Evolutionary conservation across 2,888 invertebrate genomes (phyloP).

Genomic region (Nomada lathburiana): DNA sequence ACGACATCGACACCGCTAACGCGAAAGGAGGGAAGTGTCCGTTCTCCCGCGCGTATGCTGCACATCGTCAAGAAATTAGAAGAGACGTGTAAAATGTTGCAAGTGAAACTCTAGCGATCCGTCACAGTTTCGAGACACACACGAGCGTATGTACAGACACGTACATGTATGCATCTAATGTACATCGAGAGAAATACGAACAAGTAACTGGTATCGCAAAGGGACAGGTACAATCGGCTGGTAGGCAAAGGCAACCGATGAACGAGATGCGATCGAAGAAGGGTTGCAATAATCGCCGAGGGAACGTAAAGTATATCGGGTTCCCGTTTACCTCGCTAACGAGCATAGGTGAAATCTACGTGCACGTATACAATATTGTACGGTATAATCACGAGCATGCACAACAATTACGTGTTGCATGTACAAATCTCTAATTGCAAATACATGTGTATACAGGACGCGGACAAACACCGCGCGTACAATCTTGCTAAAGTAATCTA

Average conservation of each 20-base stretch:
- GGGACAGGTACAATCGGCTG: slow-evolving; percentile 27
- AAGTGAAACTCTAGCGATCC: slow-evolving; percentile 4
- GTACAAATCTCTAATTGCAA: background rate
- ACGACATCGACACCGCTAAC: background rate
- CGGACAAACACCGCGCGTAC: slow-evolving; percentile 19
- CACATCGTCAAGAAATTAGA: too few relatives aligned
- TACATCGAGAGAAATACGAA: background rate
- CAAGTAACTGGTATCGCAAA: background rate
- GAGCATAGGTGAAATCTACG: slow-evolving; percentile 19
- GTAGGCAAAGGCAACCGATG: too few relatives aligned
- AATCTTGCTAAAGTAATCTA: background rate
- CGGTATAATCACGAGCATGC: slow-evolving; percentile 53
- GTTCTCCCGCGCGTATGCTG: background rate
- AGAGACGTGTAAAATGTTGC: background rate
- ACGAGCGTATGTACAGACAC: slow-evolving; percentile 6
- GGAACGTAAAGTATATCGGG: background rate
- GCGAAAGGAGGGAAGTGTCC: background rate
- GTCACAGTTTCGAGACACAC: background rate
- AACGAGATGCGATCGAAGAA: background rate
- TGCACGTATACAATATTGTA: slow-evolving; percentile 31
- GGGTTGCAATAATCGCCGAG: slow-evolving; percentile 15
- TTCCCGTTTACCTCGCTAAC: too few relatives aligned
- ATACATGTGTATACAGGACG: background rate
- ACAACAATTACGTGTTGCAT: slow-evolving; percentile 13
- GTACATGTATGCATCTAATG: background rate